Base-by-base conservation (phyloP, 1,140 invertebrate genomes). In the Chlorops oryzae region DNA sequence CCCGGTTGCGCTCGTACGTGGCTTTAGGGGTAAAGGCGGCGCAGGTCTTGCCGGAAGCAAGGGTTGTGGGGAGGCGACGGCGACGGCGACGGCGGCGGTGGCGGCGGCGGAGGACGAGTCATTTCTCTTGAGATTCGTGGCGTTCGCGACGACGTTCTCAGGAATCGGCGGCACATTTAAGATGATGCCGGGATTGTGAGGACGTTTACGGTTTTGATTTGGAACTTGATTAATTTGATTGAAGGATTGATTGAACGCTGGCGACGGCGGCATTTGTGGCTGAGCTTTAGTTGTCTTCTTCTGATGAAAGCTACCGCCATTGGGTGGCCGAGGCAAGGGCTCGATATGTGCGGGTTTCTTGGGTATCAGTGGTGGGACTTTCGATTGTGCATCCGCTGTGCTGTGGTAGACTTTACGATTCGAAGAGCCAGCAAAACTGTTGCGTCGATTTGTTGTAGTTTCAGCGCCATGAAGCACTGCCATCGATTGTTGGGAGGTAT, bases 341-440 rank as follows among this genome's bases (percentile, higher is more conserved):
- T 62, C 70, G 38, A 48, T 48, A 28, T 47, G 39, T 13, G 52
- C 61, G 25, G 66, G 69, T 44, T 72, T 72, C 50, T 67, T 65
- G 47, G 70, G 70, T 47, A 70, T 59, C 44, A 58, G 46, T 12
- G 64, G 64, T 50, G 63, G 63, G 38, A 56, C 50, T 51, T 59
- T 59, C 2, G 43, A 40, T 44, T 52, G 51, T 24, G 49, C 15
- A 12, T 32, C 38, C 20, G 50, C 27, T 7, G 21, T 12, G 20
- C 47, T 47, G 25, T 39, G 46, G 10, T 23, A 54, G 39, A n/a
- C 34, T 35, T 51, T 63, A 46, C 65, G 61, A 37, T 55, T 62
- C 12, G 65, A 55, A 21, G 64, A 61, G 21, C 67, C 70, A 10
- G 70, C 69, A 56, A 72, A 72, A 43, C 70, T 72, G 39, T 72